Percentiles rank a stretch among this genome's conserved stretches.
These are phyloP conservation scores for Drosophila arawakana DNA, from an alignment of 1,140 invertebrate genomes.

Conservation along the genomic window DNA sequence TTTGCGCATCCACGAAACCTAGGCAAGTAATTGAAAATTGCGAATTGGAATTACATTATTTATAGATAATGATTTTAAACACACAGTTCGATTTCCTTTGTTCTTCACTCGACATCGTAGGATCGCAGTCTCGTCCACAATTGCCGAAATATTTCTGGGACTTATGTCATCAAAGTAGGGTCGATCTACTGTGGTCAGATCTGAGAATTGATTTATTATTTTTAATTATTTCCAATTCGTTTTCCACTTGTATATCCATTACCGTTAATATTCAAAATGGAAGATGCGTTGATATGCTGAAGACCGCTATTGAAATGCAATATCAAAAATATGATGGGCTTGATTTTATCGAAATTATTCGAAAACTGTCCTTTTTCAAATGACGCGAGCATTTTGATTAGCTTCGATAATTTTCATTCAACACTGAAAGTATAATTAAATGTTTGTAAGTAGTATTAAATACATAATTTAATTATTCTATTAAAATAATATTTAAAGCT, in stretches of 20 bases:
- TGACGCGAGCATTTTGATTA: constrained; percentile 20
- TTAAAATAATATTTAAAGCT: too few species aligned
- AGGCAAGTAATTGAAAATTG: not conserved
- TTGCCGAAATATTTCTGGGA: constrained; percentile 92
- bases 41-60: not conserved
- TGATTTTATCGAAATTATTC: constrained; percentile 49
- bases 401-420: not conserved
- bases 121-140: constrained; percentile 92
- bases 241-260: constrained; percentile 3
- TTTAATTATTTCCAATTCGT: not conserved
- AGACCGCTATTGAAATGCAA: constrained; percentile 69
- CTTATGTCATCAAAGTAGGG: constrained; percentile 94
- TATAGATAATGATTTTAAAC: not conserved
- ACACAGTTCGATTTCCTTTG: constrained; percentile 93
- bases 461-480: too few species aligned
- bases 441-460: too few species aligned
- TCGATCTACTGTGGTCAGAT: constrained; percentile 85
- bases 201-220: constrained; percentile 30
- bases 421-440: not conserved
- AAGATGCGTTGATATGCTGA: constrained; percentile 66
- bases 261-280: constrained; percentile 65
- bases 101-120: constrained; percentile 94
- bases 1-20: constrained; percentile 97
- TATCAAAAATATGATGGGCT: constrained; percentile 58
- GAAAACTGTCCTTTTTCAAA: constrained; percentile 11